Percentiles rank a stretch among this genome's conserved stretches.
Evolutionary conservation across 1,140 invertebrate genomes (phyloP).

Genomic region (Lethrus apterus): DNA sequence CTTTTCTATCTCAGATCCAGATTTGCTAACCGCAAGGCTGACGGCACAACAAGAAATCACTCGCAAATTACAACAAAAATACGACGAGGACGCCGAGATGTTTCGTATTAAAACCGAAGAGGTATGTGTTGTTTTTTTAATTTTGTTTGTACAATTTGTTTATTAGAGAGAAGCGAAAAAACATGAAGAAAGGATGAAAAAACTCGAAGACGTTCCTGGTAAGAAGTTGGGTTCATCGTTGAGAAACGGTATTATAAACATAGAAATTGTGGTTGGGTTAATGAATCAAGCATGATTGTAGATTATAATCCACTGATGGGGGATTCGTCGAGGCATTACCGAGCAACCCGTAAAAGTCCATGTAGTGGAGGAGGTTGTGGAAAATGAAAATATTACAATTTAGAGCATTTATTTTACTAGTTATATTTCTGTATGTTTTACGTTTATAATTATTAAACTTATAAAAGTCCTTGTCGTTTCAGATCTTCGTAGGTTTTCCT

Average conservation of each 20-base stretch:
- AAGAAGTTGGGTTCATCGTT: conserved; percentile 24
- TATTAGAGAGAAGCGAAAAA: conserved; percentile 19
- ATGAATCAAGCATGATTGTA: conserved; percentile 29
- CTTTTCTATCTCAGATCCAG: conserved; percentile 37
- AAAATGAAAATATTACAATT: conserved; percentile 26
- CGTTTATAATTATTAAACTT: conserved; percentile 27
- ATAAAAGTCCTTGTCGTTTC: conserved; percentile 94
- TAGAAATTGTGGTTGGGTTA: conserved; percentile 5
- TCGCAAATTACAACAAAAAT: conserved; percentile 42
- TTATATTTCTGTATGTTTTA: neutral
- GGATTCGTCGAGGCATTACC: conserved; percentile 37
- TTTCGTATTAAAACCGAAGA: conserved; percentile 36
- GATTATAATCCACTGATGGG: conserved; percentile 47
- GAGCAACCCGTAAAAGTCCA: conserved; percentile 42
- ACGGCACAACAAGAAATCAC: conserved; percentile 36
- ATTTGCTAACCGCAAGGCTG: conserved; percentile 35
- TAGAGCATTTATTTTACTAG: neutral
- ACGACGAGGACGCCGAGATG: conserved; percentile 30
- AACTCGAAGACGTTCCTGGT: conserved; percentile 14
- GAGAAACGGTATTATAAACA: conserved; percentile 5
- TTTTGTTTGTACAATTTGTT: neutral
- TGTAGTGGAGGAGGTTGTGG: conserved; percentile 45
- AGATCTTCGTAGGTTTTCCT: conserved; percentile 98
- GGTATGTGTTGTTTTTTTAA: conserved; percentile 23
- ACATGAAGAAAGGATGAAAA: conserved; percentile 14